A percentile compares a stretch with the other conserved stretches of the same genome.
phyloP scores from a whole-genome alignment of 2,797 vertebrate genomes.

The Etheostoma perlongum region DNA sequence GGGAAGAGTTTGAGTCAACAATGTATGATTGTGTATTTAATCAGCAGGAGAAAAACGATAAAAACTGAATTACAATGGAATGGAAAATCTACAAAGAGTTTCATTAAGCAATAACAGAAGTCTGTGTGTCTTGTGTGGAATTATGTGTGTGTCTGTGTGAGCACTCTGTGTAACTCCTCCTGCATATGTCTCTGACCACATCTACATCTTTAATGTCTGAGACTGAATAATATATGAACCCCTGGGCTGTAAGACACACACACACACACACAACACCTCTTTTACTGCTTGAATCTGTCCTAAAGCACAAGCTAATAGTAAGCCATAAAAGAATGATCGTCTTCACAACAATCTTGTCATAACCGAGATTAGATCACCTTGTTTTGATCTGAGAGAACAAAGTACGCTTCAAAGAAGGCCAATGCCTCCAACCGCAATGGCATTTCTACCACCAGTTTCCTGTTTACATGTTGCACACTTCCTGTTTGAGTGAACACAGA shows the following conservation, averaged over 20 bases:
- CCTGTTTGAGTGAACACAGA: conserved; percentile 43
- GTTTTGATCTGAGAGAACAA: conserved; percentile 41
- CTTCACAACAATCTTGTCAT: conserved; percentile 3
- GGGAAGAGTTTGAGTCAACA: conserved; percentile 40
- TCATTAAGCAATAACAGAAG: conserved; percentile 48
- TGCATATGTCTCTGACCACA: conserved; percentile 80
- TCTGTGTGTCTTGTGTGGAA: conserved; percentile 18
- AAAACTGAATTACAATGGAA: conserved; percentile 32
- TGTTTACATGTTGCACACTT: conserved; percentile 67
- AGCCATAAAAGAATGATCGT: conserved; percentile 2
- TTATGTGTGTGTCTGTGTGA: conserved; percentile 27
- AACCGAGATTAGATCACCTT: conserved; percentile 19
- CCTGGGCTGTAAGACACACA: conserved; percentile 57
- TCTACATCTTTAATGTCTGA: conserved; percentile 86
- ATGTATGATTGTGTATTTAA: conserved; percentile 36
- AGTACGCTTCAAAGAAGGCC: conserved; percentile 35
- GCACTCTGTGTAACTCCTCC: conserved; percentile 46
- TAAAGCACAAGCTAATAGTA: conserved; percentile 24
- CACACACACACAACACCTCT: conserved; percentile 39
- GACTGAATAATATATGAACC: conserved; percentile 84
- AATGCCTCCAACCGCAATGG: conserved; percentile 20
- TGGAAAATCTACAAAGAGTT: conserved; percentile 52
- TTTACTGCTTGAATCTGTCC: conserved; percentile 39
- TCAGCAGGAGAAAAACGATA: conserved; percentile 1
- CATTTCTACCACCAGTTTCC: conserved; percentile 58